Evolutionary conservation across 2,888 invertebrate species (phyloP).

Genomic region (Latrodectus elegans): DNA sequence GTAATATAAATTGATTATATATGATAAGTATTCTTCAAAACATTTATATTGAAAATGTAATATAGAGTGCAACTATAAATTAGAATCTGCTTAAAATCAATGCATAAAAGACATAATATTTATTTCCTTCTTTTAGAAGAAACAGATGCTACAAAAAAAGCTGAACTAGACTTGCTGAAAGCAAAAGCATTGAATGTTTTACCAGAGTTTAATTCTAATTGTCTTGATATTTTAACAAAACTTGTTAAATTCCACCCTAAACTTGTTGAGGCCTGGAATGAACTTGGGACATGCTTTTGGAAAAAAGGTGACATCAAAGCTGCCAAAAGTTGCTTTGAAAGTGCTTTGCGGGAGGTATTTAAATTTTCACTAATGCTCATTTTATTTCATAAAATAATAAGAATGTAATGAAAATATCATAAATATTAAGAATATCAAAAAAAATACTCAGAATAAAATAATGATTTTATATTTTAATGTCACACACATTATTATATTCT

Average conservation of each 20-base stretch:
- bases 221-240: constrained; percentile 85
- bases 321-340: constrained; percentile 88
- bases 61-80: too few relatives aligned
- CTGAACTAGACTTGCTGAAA: constrained; percentile 81
- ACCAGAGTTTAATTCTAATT: constrained; percentile 81
- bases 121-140: constrained; percentile 44
- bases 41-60: too few relatives aligned
- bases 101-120: not conserved
- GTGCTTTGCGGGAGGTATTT: constrained; percentile 77
- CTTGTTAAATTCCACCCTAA: constrained; percentile 89
- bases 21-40: too few relatives aligned
- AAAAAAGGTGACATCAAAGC: constrained; percentile 87
- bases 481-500: too few relatives aligned
- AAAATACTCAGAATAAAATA: too few relatives aligned
- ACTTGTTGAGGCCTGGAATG: constrained; percentile 89
- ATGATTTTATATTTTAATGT: too few relatives aligned
- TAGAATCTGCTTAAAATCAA: too few relatives aligned
- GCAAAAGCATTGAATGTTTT: constrained; percentile 85
- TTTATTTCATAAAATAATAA: too few relatives aligned
- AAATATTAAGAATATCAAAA: too few relatives aligned
- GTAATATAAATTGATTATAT: too few relatives aligned
- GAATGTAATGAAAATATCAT: too few relatives aligned
- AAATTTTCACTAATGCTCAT: not conserved
- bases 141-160: constrained; percentile 75
- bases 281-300: constrained; percentile 91